Evolutionary conservation across 2,888 invertebrate species (phyloP), one percentile per base, ranked within the genome.

Genomic region (Aleiodes testaceus): DNA sequence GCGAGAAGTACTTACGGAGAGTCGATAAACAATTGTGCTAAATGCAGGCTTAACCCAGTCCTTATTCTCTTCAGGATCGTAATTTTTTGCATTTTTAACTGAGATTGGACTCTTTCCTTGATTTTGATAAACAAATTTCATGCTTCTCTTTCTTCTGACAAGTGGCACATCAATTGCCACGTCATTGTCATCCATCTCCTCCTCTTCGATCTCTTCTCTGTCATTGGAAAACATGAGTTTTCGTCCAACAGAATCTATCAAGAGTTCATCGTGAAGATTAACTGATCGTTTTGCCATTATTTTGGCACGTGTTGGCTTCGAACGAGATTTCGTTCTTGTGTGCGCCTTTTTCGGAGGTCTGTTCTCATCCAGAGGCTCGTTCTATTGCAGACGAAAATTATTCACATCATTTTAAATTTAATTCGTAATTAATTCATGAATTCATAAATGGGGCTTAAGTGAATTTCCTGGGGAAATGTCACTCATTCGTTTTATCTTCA

Each of bases 21-120:
- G 87, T 72, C 93, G 92, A 89, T 98, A 99, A 36, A 98, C 97
- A 82, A 98, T 95, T 70, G 94, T 95, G 69, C 97, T 97, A 88
- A 97, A 98, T 68, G 95, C 92, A 4, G 99, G 98, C 74, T 94
- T 93, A 11, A 97, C 95, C 92, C 93, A 95, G 80, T 92, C 92
- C 63, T 89, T 90, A 85, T 96, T 93, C 64, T 91, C 88, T 55
- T 89, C 89, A 47, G 91, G 88, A 82, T 94, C 90, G 87, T 94
- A 96, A 88, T 96, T 95, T 73, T 90, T 88, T 9, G 94, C 95
- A 81, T 93, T 94, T 66, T 89, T 88, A 1, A 97, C 94, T 71
- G 92, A 90, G 65, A 95, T 90, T 3, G 97, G 97, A 1, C 95
- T 93, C 78, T 91, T 89, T 0, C 92, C 92, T 3, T 89, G 89